Base-by-base conservation (phyloP, 1,140 invertebrate species). In the Rhopalosiphum maidis region DNA sequence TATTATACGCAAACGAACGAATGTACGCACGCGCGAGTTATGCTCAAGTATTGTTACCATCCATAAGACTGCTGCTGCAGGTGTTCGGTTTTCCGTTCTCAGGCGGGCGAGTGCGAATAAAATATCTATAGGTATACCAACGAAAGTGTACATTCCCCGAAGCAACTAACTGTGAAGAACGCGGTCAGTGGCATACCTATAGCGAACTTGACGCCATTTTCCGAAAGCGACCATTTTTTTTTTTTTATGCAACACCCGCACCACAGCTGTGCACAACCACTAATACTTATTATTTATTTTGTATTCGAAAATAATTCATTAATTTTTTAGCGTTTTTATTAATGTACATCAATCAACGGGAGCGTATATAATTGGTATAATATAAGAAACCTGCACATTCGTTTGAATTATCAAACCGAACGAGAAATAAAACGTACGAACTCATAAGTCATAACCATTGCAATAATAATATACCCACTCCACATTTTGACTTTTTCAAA, bases 31-130 rank as follows among this genome's bases (percentile, higher is more conserved):
- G 60, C 60, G 60, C 60, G 60, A n/a, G 60, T 77, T 41, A 41
- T 41, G 41, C 41, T 41, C 5, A 77, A n/a, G 60, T 77, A 77
- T 77, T 30, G 60, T 77, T 77, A 77, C 60, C 60, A 60, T 60
- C 23, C 15, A n/a, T 68, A 77, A 15, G 11, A 77, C 18, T n/a
- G n/a, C 60, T 77, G 60, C 60, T 77, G 60, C 60, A 77, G 60
- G 60, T 77, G 60, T 77, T 77, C n/a, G n/a, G 23, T 77, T 77
- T 77, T 77, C 60, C 60, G 60, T 77, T 77, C 60, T 77, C n/a
- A 35, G 60, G 60, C 60, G 23, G 11, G n/a, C 60, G 25, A n/a
- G n/a, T 77, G 60, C 60, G 60, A 77, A 77, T 77, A 77, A 11
- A 46, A 51, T 77, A 77, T n/a, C 60, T n/a, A 68, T 8, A 25